Conservation (phyloP, 2,888 invertebrate species). For the Drosophila glabriapex region DNA sequence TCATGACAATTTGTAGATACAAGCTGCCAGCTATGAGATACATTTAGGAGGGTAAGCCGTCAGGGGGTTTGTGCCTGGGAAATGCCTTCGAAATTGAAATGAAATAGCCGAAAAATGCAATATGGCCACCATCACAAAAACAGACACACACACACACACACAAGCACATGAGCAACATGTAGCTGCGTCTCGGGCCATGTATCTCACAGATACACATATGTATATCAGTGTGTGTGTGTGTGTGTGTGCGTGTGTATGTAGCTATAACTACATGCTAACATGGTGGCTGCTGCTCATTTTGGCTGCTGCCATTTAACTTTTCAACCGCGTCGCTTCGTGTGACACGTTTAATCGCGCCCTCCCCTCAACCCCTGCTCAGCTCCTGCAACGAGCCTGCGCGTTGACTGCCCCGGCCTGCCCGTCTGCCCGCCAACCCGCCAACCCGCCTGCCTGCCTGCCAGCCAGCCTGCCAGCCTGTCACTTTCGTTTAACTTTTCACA, state of each 20-base stretch:
- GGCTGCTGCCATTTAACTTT: conserved; percentile 77
- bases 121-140: conserved; percentile 62
- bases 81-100: conserved; percentile 56
- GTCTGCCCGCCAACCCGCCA: conserved; percentile 13
- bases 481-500: conserved; percentile 79
- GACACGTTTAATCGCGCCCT: conserved; percentile 78
- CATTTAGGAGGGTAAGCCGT: background rate
- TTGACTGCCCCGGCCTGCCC: conserved; percentile 31
- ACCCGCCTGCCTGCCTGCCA: background rate
- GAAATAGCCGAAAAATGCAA: conserved; percentile 58
- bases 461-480: conserved; percentile 69
- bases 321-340: conserved; percentile 73
- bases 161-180: conserved; percentile 53
- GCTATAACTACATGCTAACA: conserved; percentile 74
- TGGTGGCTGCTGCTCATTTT: conserved; percentile 74
- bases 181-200: conserved; percentile 22
- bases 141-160: conserved; percentile 10
- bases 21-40: conserved; percentile 52
- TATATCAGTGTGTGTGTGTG: conserved; percentile 12
- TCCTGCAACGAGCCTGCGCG: conserved; percentile 54
- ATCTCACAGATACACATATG: conserved; percentile 36
- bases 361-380: conserved; percentile 24
- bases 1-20: conserved; percentile 74
- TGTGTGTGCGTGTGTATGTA: conserved; percentile 31
- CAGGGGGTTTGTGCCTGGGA: conserved; percentile 44